Percentiles rank a stretch among this genome's conserved stretches.
Evolutionary conservation across 2,888 invertebrate genomes (phyloP).

Genomic region (Pammene aurita): DNA sequence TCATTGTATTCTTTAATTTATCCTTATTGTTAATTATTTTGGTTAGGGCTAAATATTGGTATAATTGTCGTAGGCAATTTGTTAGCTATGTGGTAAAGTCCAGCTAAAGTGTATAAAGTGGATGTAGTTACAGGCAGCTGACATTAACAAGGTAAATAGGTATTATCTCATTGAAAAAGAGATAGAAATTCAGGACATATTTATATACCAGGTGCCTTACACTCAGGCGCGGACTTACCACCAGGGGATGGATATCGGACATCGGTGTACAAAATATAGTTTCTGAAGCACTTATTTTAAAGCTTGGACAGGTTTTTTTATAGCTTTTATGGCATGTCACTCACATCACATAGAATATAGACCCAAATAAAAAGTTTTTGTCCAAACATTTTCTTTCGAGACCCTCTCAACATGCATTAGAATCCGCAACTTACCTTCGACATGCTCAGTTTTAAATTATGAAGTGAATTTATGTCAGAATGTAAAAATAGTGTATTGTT

Average conservation of each 20-base stretch:
- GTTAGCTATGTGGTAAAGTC: neutral
- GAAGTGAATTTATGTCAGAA: neutral
- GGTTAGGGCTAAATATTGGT: too few relatives aligned
- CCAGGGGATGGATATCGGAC: neutral
- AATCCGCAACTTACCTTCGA: too few relatives aligned
- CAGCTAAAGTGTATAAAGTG: neutral
- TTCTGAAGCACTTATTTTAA: neutral
- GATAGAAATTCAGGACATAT: neutral
- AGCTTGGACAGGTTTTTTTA: too few relatives aligned
- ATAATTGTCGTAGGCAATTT: neutral
- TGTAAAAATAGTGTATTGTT: neutral
- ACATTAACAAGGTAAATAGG: neutral
- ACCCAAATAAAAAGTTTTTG: too few relatives aligned
- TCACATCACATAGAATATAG: too few relatives aligned
- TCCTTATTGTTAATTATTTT: too few relatives aligned
- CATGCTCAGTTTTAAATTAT: neutral
- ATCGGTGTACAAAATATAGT: too few relatives aligned
- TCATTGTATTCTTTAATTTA: too few relatives aligned
- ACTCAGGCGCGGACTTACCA: too few relatives aligned
- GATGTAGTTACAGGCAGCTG: neutral
- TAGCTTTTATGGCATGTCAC: too few relatives aligned
- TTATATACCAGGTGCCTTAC: neutral
- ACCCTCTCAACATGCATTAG: too few relatives aligned
- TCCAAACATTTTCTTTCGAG: too few relatives aligned
- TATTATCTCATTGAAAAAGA: neutral